These are phyloP conservation scores for Scaptomyza reducta DNA, from an alignment of 2,888 invertebrate genomes.

Conservation along the genomic window DNA sequence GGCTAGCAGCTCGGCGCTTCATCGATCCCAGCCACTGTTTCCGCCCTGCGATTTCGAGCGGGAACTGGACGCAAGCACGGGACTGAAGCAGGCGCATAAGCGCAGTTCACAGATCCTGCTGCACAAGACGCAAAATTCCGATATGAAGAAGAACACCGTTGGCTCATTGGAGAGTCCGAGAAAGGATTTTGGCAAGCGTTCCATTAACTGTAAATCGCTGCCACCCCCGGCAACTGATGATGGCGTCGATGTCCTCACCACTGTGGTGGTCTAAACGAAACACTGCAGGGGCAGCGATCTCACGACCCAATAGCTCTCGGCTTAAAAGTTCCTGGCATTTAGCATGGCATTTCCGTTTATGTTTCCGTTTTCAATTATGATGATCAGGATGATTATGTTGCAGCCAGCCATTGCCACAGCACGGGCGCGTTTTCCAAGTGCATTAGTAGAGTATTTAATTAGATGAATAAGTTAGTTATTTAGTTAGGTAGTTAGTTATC, in stretches of 20 bases:
- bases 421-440: constrained; percentile 71
- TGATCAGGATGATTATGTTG: constrained; percentile 15
- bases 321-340: constrained; percentile 68
- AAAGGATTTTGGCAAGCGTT: constrained; percentile 91
- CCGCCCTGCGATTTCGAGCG: constrained; percentile 83
- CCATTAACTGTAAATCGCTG: constrained; percentile 86
- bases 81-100: constrained; percentile 82
- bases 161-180: constrained; percentile 86
- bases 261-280: constrained; percentile 85
- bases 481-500: constrained; percentile 17
- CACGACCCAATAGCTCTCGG: constrained; percentile 46
- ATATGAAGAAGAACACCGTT: constrained; percentile 93
- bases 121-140: constrained; percentile 93
- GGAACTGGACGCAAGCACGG: constrained; percentile 84
- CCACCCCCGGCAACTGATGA: constrained; percentile 79
- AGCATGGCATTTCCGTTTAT: constrained; percentile 41
- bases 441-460: constrained; percentile 65
- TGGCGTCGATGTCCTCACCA: constrained; percentile 85
- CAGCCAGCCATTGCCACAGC: constrained; percentile 59
- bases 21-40: constrained; percentile 83
- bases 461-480: constrained; percentile 23
- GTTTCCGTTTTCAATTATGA: constrained; percentile 4
- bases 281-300: constrained; percentile 51
- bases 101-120: constrained; percentile 88
- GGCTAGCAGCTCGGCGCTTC: constrained; percentile 79